phyloP scores from a whole-genome alignment of 2,888 invertebrate genomes.

The Nomada lathburiana region DNA sequence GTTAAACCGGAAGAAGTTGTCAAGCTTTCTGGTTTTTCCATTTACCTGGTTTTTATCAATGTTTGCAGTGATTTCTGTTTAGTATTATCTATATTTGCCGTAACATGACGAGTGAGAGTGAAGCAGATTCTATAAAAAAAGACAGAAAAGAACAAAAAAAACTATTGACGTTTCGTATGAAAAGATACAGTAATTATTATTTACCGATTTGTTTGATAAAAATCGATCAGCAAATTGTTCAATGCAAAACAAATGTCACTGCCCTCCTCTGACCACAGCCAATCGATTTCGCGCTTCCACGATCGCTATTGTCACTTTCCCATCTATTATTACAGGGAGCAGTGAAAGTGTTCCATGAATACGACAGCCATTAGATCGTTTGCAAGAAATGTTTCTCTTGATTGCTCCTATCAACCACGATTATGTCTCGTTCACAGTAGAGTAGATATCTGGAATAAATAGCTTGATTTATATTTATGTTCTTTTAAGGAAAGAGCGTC shows the following conservation, averaged over 20 bases:
- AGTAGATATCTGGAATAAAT: background rate
- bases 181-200: slow-evolving; percentile 40
- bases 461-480: background rate
- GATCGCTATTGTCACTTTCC: slow-evolving; percentile 32
- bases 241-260: slow-evolving; percentile 14
- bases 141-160: slow-evolving; percentile 45
- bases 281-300: slow-evolving; percentile 52
- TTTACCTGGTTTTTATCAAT: too few relatives aligned
- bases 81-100: slow-evolving; percentile 6
- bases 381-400: slow-evolving; percentile 14
- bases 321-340: slow-evolving; percentile 10
- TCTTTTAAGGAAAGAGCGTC: background rate
- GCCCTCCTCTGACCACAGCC: slow-evolving; percentile 20
- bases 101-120: slow-evolving; percentile 46
- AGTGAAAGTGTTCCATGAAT: slow-evolving; percentile 48
- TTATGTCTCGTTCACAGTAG: background rate
- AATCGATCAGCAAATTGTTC: slow-evolving; percentile 33
- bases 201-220: slow-evolving; percentile 21
- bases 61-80: background rate
- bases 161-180: slow-evolving; percentile 32
- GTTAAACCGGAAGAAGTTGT: background rate
- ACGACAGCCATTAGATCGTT: background rate
- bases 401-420: background rate
- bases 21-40: background rate
- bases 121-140: slow-evolving; percentile 43